Evolutionary conservation across 53 echinoderm and acorn worm genomes (phyloP).

Genomic region (Stichopus horrens): DNA sequence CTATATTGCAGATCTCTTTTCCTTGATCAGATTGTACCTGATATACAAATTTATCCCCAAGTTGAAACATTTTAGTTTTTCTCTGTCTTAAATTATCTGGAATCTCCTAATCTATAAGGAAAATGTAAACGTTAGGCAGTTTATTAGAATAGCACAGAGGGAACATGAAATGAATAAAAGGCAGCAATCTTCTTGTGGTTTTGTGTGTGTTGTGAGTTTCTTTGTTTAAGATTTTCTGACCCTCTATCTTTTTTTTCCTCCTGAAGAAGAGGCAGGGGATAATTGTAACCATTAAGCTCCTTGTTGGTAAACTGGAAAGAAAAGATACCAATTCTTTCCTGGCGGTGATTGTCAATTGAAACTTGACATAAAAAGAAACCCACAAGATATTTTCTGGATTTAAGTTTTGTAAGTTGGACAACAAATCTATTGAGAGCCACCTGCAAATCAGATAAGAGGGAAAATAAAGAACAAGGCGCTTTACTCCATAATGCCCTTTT

Average conservation of each 20-base stretch:
- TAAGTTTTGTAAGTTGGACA: conserved; percentile 10
- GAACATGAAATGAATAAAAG: neutral
- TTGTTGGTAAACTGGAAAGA: conserved; percentile 29
- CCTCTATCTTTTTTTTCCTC: neutral
- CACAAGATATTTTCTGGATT: conserved; percentile 36
- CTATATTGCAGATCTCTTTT: too few species aligned
- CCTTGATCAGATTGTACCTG: too few species aligned
- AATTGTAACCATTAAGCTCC: neutral
- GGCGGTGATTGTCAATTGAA: neutral
- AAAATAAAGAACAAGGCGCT: conserved; percentile 4
- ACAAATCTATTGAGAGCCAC: conserved; percentile 8
- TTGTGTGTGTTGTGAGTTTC: neutral
- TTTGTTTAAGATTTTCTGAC: neutral
- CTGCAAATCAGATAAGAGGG: neutral
- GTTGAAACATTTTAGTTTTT: too few species aligned
- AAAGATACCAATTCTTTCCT: neutral
- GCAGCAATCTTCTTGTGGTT: neutral
- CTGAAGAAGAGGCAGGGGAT: neutral
- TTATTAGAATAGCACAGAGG: too few species aligned
- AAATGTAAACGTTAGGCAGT: too few species aligned
- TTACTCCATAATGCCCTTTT: neutral
- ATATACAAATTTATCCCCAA: too few species aligned
- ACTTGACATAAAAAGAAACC: neutral
- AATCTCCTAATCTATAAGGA: too few species aligned
- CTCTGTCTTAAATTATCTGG: too few species aligned